Evolutionary conservation across 2,113 vertebrate species (phyloP).

Genomic region (Myotis davidii): DNA sequence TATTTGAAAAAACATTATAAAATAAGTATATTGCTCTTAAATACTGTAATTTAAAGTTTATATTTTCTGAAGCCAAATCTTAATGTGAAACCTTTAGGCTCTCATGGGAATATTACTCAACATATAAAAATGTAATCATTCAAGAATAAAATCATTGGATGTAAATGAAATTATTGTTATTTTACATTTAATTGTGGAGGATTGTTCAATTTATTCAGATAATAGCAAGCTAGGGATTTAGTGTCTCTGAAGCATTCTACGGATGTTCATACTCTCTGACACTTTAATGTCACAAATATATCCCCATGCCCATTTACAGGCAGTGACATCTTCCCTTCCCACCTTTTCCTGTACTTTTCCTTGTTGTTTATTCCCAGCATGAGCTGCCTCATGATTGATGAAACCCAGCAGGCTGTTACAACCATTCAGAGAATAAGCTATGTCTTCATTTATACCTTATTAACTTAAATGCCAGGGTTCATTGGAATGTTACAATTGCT

Average conservation of each 20-base stretch:
- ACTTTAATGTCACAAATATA: not conserved
- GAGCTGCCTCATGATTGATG: slow-evolving; percentile 59
- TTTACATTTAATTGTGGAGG: not conserved
- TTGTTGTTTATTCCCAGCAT: slow-evolving; percentile 18
- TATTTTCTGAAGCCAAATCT: not conserved
- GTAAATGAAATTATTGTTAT: not conserved
- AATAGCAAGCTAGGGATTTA: not conserved
- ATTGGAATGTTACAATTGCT: not conserved
- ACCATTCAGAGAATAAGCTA: slow-evolving; percentile 44
- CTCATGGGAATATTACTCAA: not conserved
- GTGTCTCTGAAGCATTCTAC: not conserved
- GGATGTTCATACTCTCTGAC: not conserved
- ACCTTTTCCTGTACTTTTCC: not conserved
- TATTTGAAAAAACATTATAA: not conserved
- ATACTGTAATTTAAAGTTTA: not conserved
- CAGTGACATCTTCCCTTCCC: not conserved
- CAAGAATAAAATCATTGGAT: not conserved
- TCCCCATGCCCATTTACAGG: not conserved
- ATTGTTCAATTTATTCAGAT: not conserved
- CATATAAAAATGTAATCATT: not conserved
- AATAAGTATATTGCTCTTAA: not conserved
- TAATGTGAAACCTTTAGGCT: not conserved
- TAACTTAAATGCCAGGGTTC: slow-evolving; percentile 60
- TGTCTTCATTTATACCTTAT: slow-evolving; percentile 68
- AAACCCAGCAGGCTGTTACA: slow-evolving; percentile 59